Base-by-base conservation (phyloP, 2,797 vertebrate species). In the Momotus momota region DNA sequence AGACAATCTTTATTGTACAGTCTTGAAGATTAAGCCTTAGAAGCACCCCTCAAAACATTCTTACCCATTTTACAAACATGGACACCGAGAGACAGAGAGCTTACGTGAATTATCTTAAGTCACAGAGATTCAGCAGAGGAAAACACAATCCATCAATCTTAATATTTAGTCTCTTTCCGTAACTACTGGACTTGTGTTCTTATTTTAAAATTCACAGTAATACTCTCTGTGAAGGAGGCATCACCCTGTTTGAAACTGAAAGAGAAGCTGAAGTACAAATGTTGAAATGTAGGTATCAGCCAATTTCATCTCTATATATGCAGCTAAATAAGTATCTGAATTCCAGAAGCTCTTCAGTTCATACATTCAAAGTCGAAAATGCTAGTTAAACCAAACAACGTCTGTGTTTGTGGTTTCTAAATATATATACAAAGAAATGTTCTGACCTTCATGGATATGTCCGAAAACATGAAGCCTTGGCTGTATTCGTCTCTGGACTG, bases 361-460 rank as follows among this genome's bases (percentile, higher is more conserved):
- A 94, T 40, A 85, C 31, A 62, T 26, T 57, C 40, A 52, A 45
- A 8, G 41, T 75, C 79, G 79, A 88, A 86, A 94, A 81, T 10
- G 12, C 6, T 25, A 9, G 14, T 65, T 78, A 69, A 57, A 67
- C 15, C 72, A 62, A 51, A 41, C 61, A 87, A 54, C 4, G 52
- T 83, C 43, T 29, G 27, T 69, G 23, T 31, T 52, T 54, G n/a
- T 13, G 5, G 7, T 54, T 94, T 95, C 61, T 43, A 86, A 83
- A 86, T 23, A 81, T 3, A 55, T 3, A 48, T 1, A 93, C 13
- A 17, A 84, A 89, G 26, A 86, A 72, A 81, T 26, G 6, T 31
- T 25, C 97, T 97, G 96, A 99, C 99, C 99, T 99, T 99, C 99
- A 41, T 99, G 99, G 91, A 99, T 99, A 96, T 99, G 99, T 95